phyloP scores from a whole-genome alignment of 2,113 vertebrate genomes.

The Apteryx mantelli region DNA sequence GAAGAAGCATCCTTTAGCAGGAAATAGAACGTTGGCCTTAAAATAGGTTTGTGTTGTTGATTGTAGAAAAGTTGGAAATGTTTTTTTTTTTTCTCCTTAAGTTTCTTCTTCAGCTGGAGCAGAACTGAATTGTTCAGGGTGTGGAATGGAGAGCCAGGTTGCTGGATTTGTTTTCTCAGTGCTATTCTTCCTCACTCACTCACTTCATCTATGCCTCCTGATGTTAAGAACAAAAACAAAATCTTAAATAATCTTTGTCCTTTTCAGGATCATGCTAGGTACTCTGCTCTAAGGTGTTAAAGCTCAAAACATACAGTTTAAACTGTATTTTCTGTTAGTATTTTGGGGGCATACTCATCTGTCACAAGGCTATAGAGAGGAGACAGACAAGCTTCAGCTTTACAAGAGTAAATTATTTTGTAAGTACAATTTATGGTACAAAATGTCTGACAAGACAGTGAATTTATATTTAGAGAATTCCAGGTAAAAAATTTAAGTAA shows the following conservation, averaged over 20 bases:
- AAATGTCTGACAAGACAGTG: not conserved
- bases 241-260: not conserved
- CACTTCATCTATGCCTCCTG: not conserved
- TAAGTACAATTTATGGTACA: not conserved
- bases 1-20: not conserved
- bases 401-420: not conserved
- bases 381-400: not conserved
- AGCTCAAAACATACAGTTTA: not conserved
- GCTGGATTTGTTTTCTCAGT: not conserved
- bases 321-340: not conserved
- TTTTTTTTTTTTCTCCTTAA: not conserved
- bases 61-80: not conserved
- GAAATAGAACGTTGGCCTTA: not conserved
- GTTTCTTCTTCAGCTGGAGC: not conserved
- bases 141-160: not conserved
- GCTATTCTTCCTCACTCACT: not conserved
- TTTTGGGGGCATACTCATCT: not conserved
- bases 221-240: not conserved
- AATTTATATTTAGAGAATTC: not conserved
- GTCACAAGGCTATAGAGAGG: not conserved
- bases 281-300: not conserved
- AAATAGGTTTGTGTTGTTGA: not conserved
- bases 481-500: not conserved
- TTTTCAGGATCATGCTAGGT: not conserved
- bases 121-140: not conserved